Evolutionary conservation across 35 echinoderm and acorn worm genomes (phyloP), one percentile per base, ranked within the genome.

Genomic region (Patiria miniata): DNA sequence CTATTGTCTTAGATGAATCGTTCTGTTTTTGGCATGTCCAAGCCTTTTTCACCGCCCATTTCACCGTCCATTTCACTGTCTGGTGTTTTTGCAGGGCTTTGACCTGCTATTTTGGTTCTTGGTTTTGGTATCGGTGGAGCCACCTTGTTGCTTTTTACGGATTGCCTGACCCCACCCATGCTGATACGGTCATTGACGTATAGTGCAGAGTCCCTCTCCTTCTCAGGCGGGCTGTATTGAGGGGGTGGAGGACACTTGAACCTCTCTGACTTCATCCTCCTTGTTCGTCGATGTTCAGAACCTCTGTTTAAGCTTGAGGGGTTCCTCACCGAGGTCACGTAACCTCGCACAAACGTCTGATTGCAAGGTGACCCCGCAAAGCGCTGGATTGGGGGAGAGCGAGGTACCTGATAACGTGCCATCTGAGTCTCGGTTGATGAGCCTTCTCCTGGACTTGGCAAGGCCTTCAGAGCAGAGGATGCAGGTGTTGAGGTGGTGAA

Each of bases 91-190:
- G 12, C 42, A 47, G 42, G 42, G 42, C 12, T 47, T 12, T 3
- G 19, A 12, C 34, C 65, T 73, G 21, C 65, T 73, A 23, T 30
- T 28, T 1, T 22, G 7, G 29, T 36, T 73, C 65, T 73, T 23
- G 65, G 65, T 34, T 73, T 73, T 7, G 65, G 65, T 73, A 36
- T 73, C 8, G 65, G 65, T 30, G 65, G 65, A 14, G 65, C 65
- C 3, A 1, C 1, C 34, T 34, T 73, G 19, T 73, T 73, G 1
- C 10, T 12, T 23, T 22, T 28, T 32, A 34, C 26, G 14, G 19
- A 7, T 14, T 32, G 14, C 26, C 1, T 73, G 21, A 3, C 26
- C 14, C 65, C 34, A 22, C 65, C 65, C 29, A 23, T 7, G 29
- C 26, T 34, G 42, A 12, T 47, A 30, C 65, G 30, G 34, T 16